Conservation (phyloP, 2,888 invertebrate species). For the Acronicta aceris region DNA sequence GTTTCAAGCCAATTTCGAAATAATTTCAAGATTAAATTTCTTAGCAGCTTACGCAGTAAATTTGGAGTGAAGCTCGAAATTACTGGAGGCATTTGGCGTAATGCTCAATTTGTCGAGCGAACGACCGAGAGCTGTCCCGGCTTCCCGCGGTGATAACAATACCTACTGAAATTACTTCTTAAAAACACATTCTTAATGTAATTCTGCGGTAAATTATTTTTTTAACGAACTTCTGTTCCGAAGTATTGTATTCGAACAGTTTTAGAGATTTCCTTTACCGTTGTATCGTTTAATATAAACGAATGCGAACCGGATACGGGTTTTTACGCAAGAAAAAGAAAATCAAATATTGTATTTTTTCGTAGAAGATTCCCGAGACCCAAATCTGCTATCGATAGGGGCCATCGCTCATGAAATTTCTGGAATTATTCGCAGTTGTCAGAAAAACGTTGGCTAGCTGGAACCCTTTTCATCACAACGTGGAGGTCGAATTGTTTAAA, state of each 20-base stretch:
- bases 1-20: conserved; percentile 68
- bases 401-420: conserved; percentile 32
- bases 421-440: conserved; percentile 46
- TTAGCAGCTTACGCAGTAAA: conserved; percentile 81
- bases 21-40: conserved; percentile 82
- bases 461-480: conserved; percentile 56
- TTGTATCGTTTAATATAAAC: conserved; percentile 18
- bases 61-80: conserved; percentile 79
- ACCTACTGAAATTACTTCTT: conserved; percentile 72
- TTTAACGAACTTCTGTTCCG: conserved; percentile 45
- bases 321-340: conserved; percentile 9
- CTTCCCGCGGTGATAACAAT: conserved; percentile 72
- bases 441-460: conserved; percentile 35
- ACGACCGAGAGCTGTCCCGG: conserved; percentile 63
- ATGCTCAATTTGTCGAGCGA: conserved; percentile 82
- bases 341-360: conserved; percentile 26
- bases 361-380: conserved; percentile 19
- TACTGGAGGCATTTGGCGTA: conserved; percentile 79
- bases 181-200: conserved; percentile 57
- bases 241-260: conserved; percentile 32
- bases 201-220: conserved; percentile 46
- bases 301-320: conserved; percentile 8
- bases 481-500: conserved; percentile 49
- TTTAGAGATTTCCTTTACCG: conserved; percentile 29
- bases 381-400: conserved; percentile 36